A percentile compares a stretch with the other conserved stretches of the same genome.
phyloP scores from a whole-genome alignment of 2,113 vertebrate genomes.

The Hemichromis elongatus region DNA sequence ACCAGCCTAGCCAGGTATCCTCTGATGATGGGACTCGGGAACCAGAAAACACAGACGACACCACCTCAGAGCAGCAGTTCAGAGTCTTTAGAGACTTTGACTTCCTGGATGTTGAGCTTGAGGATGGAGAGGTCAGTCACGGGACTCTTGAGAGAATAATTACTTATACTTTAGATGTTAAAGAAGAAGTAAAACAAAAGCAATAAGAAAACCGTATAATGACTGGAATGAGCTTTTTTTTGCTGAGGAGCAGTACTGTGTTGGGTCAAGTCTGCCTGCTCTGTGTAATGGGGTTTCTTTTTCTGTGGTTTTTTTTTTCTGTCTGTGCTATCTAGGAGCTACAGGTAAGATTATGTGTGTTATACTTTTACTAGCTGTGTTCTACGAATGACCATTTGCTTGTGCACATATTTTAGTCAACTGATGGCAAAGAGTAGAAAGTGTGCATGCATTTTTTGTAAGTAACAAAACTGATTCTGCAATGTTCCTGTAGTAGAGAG shows the following conservation, averaged over 20 bases:
- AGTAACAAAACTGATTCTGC: not conserved
- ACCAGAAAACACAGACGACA: slow-evolving; percentile 90
- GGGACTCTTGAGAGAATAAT: not conserved
- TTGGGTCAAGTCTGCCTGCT: slow-evolving; percentile 12
- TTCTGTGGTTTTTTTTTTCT: slow-evolving; percentile 66
- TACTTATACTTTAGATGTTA: not conserved
- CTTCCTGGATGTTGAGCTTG: slow-evolving; percentile 96
- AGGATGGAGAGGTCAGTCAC: slow-evolving; percentile 91
- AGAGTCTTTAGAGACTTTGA: slow-evolving; percentile 97
- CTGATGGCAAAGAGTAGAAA: not conserved
- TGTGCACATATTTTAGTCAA: not conserved
- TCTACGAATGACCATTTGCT: slow-evolving; percentile 2
- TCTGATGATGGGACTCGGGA: slow-evolving; percentile 90
- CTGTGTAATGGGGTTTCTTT: slow-evolving; percentile 76
- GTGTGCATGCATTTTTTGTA: slow-evolving; percentile 4
- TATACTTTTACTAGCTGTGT: slow-evolving; percentile 35
- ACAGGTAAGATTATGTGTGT: slow-evolving; percentile 82
- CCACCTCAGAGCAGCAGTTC: slow-evolving; percentile 95
- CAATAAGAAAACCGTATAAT: not conserved
- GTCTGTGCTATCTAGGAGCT: slow-evolving; percentile 87
- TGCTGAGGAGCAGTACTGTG: not conserved
- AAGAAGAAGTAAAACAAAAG: not conserved
- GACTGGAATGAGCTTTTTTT: not conserved
- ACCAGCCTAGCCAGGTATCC: slow-evolving; percentile 89
- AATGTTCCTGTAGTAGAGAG: not conserved